Conservation (phyloP, 2,113 vertebrate genomes). For the Lethenteron reissneri region DNA sequence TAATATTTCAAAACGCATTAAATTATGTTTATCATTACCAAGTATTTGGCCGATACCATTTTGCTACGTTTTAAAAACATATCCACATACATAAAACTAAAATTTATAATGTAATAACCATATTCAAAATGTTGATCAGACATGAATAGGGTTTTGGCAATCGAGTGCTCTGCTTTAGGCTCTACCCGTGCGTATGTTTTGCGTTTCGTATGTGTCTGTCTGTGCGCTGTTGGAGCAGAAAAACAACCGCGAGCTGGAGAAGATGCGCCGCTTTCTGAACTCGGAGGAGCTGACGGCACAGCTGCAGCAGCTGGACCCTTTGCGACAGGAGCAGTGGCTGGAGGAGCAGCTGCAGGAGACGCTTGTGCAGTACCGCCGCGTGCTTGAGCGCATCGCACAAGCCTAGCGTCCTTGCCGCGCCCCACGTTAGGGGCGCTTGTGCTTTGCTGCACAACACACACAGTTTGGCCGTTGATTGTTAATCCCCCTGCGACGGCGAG, state of each 20-base stretch:
- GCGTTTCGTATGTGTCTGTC: not conserved
- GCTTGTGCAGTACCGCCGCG: not conserved
- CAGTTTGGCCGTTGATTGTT: too few relatives aligned
- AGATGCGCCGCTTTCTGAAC: slow-evolving; percentile 4
- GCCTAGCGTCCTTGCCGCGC: not conserved
- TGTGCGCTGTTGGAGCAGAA: not conserved
- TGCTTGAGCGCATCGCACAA: not conserved
- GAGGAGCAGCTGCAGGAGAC: not conserved
- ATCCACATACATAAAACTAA: too few relatives aligned
- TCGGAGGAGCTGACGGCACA: slow-evolving; percentile 1
- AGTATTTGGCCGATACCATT: too few relatives aligned
- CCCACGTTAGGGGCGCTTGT: too few relatives aligned
- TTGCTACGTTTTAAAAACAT: too few relatives aligned
- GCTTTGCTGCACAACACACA: too few relatives aligned
- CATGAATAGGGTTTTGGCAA: too few relatives aligned
- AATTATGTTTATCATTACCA: too few relatives aligned
- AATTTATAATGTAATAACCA: too few relatives aligned
- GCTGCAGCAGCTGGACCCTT: not conserved
- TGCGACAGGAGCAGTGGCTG: slow-evolving; percentile 5
- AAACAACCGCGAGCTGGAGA: slow-evolving; percentile 2
- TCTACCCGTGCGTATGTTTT: not conserved
- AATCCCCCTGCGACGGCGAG: too few relatives aligned
- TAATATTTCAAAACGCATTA: too few relatives aligned
- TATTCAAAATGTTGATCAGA: too few relatives aligned
- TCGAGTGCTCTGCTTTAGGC: not conserved